These are phyloP conservation scores for Actinernus sp. DNA, from an alignment of 92 coral and sea anemone species.

Conservation along the genomic window DNA sequence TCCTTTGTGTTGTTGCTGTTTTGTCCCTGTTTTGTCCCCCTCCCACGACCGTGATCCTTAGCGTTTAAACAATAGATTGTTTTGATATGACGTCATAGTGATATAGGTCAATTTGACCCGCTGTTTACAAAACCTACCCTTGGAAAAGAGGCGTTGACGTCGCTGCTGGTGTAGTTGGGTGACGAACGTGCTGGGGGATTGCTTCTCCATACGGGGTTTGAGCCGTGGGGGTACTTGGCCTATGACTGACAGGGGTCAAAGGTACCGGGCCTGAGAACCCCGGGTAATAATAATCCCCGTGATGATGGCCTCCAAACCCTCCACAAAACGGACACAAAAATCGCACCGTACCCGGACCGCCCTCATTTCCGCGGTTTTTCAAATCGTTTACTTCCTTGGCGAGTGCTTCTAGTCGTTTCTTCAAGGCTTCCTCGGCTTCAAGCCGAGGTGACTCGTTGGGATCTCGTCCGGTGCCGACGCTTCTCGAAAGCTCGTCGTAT, in stretches of 20 bases:
- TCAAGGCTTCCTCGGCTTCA: conserved; percentile 63
- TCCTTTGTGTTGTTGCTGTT: no score
- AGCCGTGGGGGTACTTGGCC: conserved; percentile 54
- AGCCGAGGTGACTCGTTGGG: conserved; percentile 53
- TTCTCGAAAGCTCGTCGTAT: conserved; percentile 79
- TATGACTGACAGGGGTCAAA: conserved; percentile 27
- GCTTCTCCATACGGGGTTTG: conserved; percentile 61
- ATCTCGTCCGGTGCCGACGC: conserved; percentile 28
- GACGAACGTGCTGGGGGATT: conserved; percentile 47
- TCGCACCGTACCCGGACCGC: conserved; percentile 57
- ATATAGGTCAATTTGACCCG: no score
- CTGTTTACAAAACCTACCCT: no score
- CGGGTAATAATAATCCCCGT: conserved; percentile 84
- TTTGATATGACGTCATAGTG: no score
- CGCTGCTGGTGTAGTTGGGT: conserved; percentile 75
- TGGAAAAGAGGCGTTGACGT: conserved; percentile 83
- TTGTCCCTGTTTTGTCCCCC: no score
- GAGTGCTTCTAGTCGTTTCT: conserved; percentile 69
- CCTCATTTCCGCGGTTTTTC: conserved; percentile 22
- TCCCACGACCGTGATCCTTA: no score
- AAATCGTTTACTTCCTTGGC: conserved; percentile 73
- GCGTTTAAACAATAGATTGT: no score
- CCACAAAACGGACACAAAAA: conserved; percentile 92
- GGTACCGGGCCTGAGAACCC: conserved; percentile 67
- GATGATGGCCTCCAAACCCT: conserved; percentile 71